A percentile compares a stretch with the other conserved stretches of the same genome.
phyloP scores from a whole-genome alignment of 2,113 vertebrate genomes.

The Actenoides hombroni region DNA sequence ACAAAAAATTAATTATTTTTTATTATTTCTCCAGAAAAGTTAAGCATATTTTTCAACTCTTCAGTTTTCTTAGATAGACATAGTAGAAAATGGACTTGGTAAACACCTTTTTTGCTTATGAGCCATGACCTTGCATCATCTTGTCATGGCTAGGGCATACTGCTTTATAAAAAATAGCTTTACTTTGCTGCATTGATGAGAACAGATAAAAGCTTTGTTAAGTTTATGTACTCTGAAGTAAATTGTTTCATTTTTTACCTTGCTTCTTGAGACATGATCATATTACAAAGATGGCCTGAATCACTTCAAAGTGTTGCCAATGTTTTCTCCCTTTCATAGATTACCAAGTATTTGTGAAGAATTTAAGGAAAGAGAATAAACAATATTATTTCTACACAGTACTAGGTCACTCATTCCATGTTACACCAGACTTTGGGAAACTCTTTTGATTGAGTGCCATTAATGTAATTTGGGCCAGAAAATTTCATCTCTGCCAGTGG shows the following conservation, averaged over 20 bases:
- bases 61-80: not conserved
- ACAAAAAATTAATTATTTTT: not conserved
- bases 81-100: not conserved
- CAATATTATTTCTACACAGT: not conserved
- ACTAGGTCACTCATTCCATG: not conserved
- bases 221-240: not conserved
- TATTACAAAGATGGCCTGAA: not conserved
- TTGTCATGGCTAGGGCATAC: not conserved
- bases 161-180: not conserved
- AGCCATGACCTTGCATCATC: not conserved
- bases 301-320: not conserved
- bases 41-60: not conserved
- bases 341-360: not conserved
- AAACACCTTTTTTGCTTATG: not conserved
- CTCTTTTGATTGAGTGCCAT: not conserved
- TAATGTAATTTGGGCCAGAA: slow-evolving; percentile 23
- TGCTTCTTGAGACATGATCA: not conserved
- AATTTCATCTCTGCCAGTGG: slow-evolving; percentile 9
- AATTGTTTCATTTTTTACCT: not conserved
- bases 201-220: not conserved
- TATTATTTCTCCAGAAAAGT: not conserved
- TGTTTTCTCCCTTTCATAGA: not conserved
- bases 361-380: not conserved
- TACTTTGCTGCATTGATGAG: not conserved
- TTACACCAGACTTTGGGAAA: slow-evolving; percentile 20